Base-by-base conservation (phyloP, 2,888 invertebrate species). In the Mythimna albipuncta region DNA sequence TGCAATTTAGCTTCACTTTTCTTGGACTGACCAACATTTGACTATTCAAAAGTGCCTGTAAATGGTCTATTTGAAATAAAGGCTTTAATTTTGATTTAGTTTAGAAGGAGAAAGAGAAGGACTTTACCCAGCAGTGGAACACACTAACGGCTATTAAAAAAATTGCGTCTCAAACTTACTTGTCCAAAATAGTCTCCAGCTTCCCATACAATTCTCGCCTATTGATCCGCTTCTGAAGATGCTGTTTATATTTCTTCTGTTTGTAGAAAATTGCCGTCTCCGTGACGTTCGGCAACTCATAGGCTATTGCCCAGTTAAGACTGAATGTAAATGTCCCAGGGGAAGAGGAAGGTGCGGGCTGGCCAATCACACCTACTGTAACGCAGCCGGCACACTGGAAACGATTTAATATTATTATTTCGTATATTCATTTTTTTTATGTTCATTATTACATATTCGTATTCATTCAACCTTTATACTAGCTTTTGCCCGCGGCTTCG, bases 281-380 rank as follows among this genome's bases (percentile, higher is more conserved):
- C 0, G 97, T 97, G 26, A 94, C 93, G 77, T 97, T 97, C 0
- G 97, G 97, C 64, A 97, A 89, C 76, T 97, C 94, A 75, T 97
- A 98, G 0, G 98, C 97, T 54, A 97, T 97, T 62, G 97, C 98
- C 97, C 97, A 97, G 90, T 97, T 98, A 21, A 97, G 89, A 0
- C 97, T 97, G 88, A 97, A 97, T 13, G 97, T 97, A 85, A 97
- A 97, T 64, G 97, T 97, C 5, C 97, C 96, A 0, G 96, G 95
- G 1, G 92, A 75, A 0, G 96, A 94, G 3, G 94, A 74, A 0
- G 96, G 94, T 0, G 96, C 92, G 0, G 97, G 97, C 85, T 89
- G 89, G 0, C 90, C 90, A 6, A 90, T 85, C 0, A 96, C 88
- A 57, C 97, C 97, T 0, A 97, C 95, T 38, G 97, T 97, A 93